These are phyloP conservation scores for Eustalomyia histrio DNA, from an alignment of 2,888 invertebrate genomes.

Conservation along the genomic window DNA sequence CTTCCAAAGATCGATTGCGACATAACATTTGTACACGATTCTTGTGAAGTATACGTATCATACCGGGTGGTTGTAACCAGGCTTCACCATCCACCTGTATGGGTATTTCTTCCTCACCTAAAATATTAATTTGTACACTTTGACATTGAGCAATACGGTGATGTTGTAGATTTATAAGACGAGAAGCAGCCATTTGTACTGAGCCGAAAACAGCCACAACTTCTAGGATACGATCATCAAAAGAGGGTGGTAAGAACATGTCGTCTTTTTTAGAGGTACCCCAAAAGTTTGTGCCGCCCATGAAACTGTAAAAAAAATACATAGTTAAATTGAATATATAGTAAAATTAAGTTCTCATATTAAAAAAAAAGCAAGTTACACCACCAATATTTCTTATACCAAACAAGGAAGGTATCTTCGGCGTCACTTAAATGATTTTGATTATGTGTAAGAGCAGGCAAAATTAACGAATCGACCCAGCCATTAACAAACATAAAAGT, in stretches of 20 bases:
- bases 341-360: too few relatives aligned
- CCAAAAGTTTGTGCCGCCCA: conserved; percentile 99
- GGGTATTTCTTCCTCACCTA: conserved; percentile 95
- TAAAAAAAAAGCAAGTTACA: too few relatives aligned
- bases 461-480: too few relatives aligned
- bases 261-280: conserved; percentile 95
- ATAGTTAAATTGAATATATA: too few relatives aligned
- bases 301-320: conserved; percentile 84
- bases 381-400: too few relatives aligned
- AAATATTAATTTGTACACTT: conserved; percentile 96
- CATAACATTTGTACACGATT: conserved; percentile 98
- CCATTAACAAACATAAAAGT: too few relatives aligned
- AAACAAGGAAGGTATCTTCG: too few relatives aligned
- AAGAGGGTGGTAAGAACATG: conserved; percentile 94
- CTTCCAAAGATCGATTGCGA: conserved; percentile 93
- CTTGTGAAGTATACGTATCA: conserved; percentile 97
- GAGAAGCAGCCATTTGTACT: conserved; percentile 97
- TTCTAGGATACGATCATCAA: conserved; percentile 97
- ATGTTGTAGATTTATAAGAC: conserved; percentile 96
- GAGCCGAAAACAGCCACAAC: conserved; percentile 99
- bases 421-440: too few relatives aligned
- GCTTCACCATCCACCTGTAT: conserved; percentile 99
- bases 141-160: conserved; percentile 98
- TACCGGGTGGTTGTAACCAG: conserved; percentile 98
- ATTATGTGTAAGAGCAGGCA: too few relatives aligned